A percentile compares a stretch with the other conserved stretches of the same genome.
Conservation (phyloP, 1,140 invertebrate species). For the Adoxophyes honmai region DNA sequence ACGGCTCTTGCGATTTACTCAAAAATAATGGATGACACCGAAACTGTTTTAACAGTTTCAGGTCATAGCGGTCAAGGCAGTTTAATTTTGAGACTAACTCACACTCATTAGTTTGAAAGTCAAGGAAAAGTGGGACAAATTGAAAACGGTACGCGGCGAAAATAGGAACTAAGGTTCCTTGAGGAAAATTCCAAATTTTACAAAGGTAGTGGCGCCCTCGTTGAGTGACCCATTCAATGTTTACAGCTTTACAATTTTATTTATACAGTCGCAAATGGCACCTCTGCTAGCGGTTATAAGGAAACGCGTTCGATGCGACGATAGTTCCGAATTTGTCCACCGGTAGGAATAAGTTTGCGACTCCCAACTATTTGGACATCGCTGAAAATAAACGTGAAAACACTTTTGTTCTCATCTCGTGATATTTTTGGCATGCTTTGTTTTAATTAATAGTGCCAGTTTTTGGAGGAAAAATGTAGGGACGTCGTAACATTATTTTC, state of each 20-base stretch:
- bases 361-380: conserved; percentile 5
- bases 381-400: conserved; percentile 11
- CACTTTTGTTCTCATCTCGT: conserved; percentile 4
- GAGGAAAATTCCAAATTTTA: not conserved
- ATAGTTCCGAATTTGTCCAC: not conserved
- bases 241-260: not conserved
- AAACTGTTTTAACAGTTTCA: conserved; percentile 3
- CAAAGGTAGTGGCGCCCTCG: not conserved
- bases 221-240: not conserved
- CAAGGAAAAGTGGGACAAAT: not conserved
- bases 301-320: not conserved
- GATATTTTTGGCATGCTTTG: not conserved
- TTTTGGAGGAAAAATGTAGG: not conserved
- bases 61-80: conserved; percentile 3
- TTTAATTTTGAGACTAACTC: conserved; percentile 6
- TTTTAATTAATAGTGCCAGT: conserved; percentile 5
- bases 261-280: not conserved
- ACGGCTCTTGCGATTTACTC: no score
- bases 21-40: no score
- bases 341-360: not conserved
- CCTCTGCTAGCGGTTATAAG: not conserved
- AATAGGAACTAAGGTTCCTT: not conserved
- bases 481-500: no score
- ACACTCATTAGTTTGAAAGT: conserved; percentile 4
- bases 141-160: not conserved